phyloP scores from a whole-genome alignment of 64 coral and sea anemone genomes.

The Actinia tenebrosa region DNA sequence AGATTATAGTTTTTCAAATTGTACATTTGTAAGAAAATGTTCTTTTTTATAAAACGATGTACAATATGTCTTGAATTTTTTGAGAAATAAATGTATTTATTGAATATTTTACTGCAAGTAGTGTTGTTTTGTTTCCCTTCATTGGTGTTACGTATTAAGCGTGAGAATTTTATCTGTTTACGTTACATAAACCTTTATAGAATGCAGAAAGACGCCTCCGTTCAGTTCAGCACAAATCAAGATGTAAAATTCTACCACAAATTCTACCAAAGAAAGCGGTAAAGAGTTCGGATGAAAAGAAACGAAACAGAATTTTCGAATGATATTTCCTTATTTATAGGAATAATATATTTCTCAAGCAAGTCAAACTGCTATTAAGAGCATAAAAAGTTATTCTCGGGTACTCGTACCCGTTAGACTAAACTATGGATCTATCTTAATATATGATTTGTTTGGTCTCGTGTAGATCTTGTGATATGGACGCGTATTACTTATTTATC shows the following conservation, averaged over 20 bases:
- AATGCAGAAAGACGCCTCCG: neutral
- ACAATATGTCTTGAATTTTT: constrained; percentile 7
- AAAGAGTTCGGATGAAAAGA: too few relatives aligned
- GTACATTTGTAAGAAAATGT: constrained; percentile 7
- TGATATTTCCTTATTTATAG: too few relatives aligned
- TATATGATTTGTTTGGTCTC: constrained; percentile 15
- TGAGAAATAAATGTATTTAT: constrained; percentile 43
- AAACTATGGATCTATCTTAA: neutral
- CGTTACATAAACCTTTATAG: neutral
- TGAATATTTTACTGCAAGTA: neutral
- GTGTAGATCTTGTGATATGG: constrained; percentile 55
- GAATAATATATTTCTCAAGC: too few relatives aligned
- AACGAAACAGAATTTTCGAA: too few relatives aligned
- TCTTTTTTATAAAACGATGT: constrained; percentile 6
- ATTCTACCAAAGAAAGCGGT: too few relatives aligned
- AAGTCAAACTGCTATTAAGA: too few relatives aligned
- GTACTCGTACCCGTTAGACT: neutral
- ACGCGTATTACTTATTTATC: constrained; percentile 29
- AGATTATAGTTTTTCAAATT: neutral
- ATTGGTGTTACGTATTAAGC: neutral
- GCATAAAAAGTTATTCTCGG: too few relatives aligned
- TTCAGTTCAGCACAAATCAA: neutral
- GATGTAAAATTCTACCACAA: neutral
- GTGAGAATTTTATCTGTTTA: constrained; percentile 4
- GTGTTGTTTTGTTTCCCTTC: neutral